A percentile compares a stretch with the other conserved stretches of the same genome.
These are phyloP conservation scores for Albula goreensis DNA, from an alignment of 2,113 vertebrate species.

Conservation along the genomic window DNA sequence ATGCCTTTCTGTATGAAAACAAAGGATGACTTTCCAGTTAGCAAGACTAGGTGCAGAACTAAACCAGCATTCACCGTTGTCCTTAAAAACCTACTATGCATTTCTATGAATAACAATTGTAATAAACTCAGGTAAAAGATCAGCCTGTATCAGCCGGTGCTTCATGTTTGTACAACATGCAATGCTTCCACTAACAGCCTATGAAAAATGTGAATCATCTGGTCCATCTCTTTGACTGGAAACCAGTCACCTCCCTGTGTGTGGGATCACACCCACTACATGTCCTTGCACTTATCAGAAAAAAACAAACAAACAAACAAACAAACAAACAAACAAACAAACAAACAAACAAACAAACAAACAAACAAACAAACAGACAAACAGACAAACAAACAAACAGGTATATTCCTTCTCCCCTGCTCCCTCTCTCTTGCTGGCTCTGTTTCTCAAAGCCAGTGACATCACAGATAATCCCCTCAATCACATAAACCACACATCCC, in stretches of 20 bases:
- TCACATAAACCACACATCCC: background rate
- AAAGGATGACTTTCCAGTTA: no score
- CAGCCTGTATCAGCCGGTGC: background rate
- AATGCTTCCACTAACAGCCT: background rate
- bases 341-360: background rate
- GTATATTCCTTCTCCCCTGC: background rate
- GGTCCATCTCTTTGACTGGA: background rate
- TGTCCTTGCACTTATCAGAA: background rate
- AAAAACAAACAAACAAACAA: background rate
- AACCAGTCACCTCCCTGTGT: background rate
- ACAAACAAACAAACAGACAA: background rate
- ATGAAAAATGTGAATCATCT: background rate
- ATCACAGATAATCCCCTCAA: background rate
- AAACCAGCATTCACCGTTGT: background rate
- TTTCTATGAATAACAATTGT: background rate
- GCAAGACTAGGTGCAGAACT: background rate
- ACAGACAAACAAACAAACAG: background rate
- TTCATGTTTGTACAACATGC: background rate
- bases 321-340: background rate
- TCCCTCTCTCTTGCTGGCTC: background rate
- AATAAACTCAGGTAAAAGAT: background rate
- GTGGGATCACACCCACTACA: background rate
- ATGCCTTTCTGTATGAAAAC: background rate
- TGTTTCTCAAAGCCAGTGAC: no score
- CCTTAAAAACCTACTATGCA: background rate